Evolutionary conservation across 2,888 invertebrate genomes (phyloP), one percentile per base, ranked within the genome.

Genomic region (Philaethria dido): DNA sequence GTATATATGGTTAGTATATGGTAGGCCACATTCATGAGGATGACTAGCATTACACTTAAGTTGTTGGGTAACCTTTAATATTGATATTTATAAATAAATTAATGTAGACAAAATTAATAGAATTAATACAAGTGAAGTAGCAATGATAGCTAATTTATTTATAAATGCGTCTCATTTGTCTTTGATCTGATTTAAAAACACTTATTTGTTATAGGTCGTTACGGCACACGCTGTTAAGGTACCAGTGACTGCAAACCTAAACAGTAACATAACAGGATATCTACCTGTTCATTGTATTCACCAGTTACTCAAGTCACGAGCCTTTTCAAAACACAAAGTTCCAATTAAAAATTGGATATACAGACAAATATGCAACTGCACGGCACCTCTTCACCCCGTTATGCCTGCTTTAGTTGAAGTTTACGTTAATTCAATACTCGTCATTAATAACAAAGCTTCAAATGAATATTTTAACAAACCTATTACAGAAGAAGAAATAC

Each of bases 321-420:
- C 98, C 0, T 99, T 99, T 84, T 97, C 98, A 0, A 99, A 99
- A 84, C 98, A 99, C 83, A 97, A 98, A 86, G 98, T 99, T 0
- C 97, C 98, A 0, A 98, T 99, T 6, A 98, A 98, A 88, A 97
- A 96, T 78, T 99, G 99, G 99, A 99, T 99, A 73, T 99, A 98
- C 80, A 95, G 95, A 74, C 99, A 99, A 91, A 96, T 99, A 66
- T 97, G 98, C 80, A 95, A 95, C 74, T 96, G 97, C 74, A 95
- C 95, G 0, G 95, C 97, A n/a, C 99, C 99, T 0, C 87, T 99
- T 55, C 99, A 99, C 89, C 97, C 98, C 0, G 97, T 98, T 1
- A 94, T 99, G 85, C 98, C 99, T 0, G 96, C 97, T 2, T 92
- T 99, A 33, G 97, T 99, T 0, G 99, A 99, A 88, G 98, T 98